phyloP scores from a whole-genome alignment of 2,888 invertebrate genomes.

The Cataglyphis altisquamis region DNA sequence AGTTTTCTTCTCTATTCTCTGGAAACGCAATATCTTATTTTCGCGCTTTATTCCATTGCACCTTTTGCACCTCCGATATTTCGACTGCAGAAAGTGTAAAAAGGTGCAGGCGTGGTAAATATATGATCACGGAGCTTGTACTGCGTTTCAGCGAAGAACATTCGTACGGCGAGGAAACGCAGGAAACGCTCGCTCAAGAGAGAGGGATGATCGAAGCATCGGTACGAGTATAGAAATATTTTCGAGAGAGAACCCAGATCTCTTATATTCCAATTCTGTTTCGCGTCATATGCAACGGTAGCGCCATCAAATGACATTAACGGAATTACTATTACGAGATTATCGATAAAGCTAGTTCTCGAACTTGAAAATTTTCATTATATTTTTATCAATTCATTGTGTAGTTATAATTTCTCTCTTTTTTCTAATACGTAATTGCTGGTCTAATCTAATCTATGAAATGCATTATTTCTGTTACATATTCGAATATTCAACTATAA shows the following conservation, averaged over 20 bases:
- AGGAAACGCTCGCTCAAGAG: not conserved
- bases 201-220: not conserved
- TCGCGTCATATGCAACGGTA: not conserved
- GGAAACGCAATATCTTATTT: slow-evolving; percentile 37
- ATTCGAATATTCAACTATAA: too few species aligned
- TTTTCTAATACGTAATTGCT: too few species aligned
- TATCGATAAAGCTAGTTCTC: not conserved
- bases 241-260: not conserved
- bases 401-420: too few species aligned
- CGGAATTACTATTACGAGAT: not conserved
- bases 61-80: slow-evolving; percentile 52
- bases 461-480: too few species aligned
- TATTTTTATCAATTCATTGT: too few species aligned
- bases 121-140: slow-evolving; percentile 1
- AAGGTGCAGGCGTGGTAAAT: slow-evolving; percentile 46
- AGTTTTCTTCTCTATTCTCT: not conserved
- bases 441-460: too few species aligned
- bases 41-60: slow-evolving; percentile 53
- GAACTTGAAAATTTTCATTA: too few species aligned
- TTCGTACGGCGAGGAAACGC: not conserved
- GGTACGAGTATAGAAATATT: not conserved
- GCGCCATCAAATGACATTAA: not conserved
- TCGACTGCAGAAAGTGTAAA: slow-evolving; percentile 50
- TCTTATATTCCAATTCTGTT: not conserved
- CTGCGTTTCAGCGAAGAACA: not conserved